Base-by-base conservation (phyloP, 2,113 vertebrate genomes). In the Gopherus flavomarginatus region DNA sequence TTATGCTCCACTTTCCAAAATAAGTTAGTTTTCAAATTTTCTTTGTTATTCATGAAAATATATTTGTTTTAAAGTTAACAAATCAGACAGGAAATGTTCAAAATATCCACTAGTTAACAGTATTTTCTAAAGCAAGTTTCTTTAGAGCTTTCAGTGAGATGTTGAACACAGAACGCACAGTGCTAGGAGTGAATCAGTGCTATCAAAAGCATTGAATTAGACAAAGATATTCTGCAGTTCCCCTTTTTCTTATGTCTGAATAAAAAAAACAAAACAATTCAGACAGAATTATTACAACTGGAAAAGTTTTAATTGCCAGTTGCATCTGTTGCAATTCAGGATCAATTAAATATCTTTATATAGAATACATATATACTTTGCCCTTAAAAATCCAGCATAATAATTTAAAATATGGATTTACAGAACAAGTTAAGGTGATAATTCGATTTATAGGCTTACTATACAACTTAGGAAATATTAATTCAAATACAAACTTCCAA, bases 1-100 rank as follows among this genome's bases (percentile, higher is more conserved):
- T 69, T 87, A 86, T 83, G 83, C 90, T 93, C 91, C n/a, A 56
- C 86, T 90, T 93, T 83, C 31, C 47, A 59, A 69, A 91, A 91
- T 62, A 62, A 26, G 78, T n/a, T 89, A 42, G 44, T 50, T 87
- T 78, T 92, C 56, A 57, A n/a, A 29, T 26, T 14, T 4, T 50
- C 78, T 5, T 96, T 86, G 83, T 81, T 90, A 38, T 19, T 54
- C 50, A 44, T 62, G 53, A 50, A 87, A 79, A 87, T n/a, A 87
- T n/a, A 86, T 44, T 29, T 75, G 24, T 6, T 83, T 27, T 47
- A 88, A 83, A 82, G 10, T 6, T 82, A 85, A 13, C 8, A 77
- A 35, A 84, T 12, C 47, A 65, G 59, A 69, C 4, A 89, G 1
- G 3, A 38, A 65, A 38, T 6, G 4, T 12, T 50, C 50, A 88